phyloP scores from a whole-genome alignment of 2,797 vertebrate genomes.

The Taeniopygia guttata region DNA sequence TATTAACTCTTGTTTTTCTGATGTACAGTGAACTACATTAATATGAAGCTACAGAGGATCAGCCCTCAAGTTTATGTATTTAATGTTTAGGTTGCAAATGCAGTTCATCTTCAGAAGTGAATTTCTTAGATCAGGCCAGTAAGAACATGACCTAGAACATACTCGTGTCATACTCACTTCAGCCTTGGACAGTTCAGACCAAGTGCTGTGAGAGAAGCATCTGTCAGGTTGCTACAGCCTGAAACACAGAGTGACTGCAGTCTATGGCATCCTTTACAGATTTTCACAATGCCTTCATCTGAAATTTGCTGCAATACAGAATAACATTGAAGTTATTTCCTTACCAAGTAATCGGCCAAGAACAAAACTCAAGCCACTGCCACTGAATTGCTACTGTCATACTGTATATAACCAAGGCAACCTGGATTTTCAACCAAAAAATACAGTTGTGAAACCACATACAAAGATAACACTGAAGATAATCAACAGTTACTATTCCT shows the following conservation, averaged over 20 bases:
- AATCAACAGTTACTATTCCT: not conserved
- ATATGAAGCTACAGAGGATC: not conserved
- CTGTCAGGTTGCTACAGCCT: conserved; percentile 89
- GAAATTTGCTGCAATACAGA: conserved; percentile 81
- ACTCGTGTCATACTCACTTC: conserved; percentile 79
- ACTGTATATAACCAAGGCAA: not conserved
- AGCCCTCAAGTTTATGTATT: not conserved
- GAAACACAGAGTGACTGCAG: conserved; percentile 91
- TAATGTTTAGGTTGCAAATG: not conserved
- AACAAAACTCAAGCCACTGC: not conserved
- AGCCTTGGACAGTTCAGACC: conserved; percentile 90
- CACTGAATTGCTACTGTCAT: not conserved
- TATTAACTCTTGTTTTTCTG: not conserved
- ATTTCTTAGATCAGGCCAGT: not conserved
- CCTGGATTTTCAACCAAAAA: not conserved
- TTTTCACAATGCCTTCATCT: conserved; percentile 88
- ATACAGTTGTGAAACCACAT: accelerated
- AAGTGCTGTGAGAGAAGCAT: conserved; percentile 89
- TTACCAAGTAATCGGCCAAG: not conserved
- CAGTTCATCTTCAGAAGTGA: not conserved
- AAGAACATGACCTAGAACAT: not conserved
- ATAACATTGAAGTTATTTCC: not conserved
- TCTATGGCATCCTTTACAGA: conserved; percentile 87
- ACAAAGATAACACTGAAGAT: not conserved
- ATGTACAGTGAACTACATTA: not conserved